Base-by-base conservation (phyloP, 2,888 invertebrate genomes). In the Allolobophora icterica region DNA sequence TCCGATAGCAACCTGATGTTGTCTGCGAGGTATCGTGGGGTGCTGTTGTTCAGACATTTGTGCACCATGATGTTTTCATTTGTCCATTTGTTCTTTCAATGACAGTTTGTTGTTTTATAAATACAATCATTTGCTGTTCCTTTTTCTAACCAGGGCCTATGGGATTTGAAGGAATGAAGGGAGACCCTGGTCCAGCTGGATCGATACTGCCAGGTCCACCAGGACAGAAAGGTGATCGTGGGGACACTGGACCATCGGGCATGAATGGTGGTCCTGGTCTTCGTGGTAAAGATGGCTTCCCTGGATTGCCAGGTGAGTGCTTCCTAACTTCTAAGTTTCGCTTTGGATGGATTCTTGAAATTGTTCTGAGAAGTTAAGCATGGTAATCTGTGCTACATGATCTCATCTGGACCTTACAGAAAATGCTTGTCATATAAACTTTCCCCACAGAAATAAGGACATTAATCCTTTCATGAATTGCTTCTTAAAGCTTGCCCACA, bases 221-320 rank as follows among this genome's bases (percentile, higher is more conserved):
- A 35, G 90, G 90, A 38, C 30, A 90, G 90, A 90, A 71, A 90
- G 90, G 90, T 35, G 90, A 91, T 8, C 89, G 33, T 58, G 94
- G 94, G 90, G 93, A 94, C 38, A 94, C 95, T 5, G 94, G 94
- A 6, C 92, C 24, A 21, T 19, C 40, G 19, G 92, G 91, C n/a
- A 0, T 38, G 30, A 4, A 40, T 15, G 92, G 92, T 33, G 90
- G 38, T 35, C 84, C 90, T 19, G 92, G 92, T 30, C 58, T 30
- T 1, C 58, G 21, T 45, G 95, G 94, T n/a, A 92, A 93, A 11
- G 92, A 93, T 92, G 95, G 95, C 92, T 92, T 93, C 42, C 93
- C 93, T 42, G 95, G 95, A 84, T 91, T 93, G 38, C 83, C 89
- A 84, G 92, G 92, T 90, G 34, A 38, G 38, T 34, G 30, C 40